Evolutionary conservation across 2,888 invertebrate species (phyloP).

Genomic region (Andrena hattorfiana): DNA sequence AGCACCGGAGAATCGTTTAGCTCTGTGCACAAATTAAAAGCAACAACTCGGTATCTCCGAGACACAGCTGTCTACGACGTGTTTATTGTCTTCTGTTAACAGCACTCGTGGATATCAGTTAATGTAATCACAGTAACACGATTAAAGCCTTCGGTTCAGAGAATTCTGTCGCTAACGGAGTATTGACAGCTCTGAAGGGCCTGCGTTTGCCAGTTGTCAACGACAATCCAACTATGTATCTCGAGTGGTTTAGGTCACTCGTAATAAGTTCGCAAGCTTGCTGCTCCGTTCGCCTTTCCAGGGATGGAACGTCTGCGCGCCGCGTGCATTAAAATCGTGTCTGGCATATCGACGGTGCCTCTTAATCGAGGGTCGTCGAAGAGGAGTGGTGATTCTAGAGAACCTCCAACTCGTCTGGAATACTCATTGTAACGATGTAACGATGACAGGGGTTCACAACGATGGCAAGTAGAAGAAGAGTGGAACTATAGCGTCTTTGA

Average conservation of each 20-base stretch:
- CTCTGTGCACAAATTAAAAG: not conserved
- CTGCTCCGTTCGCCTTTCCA: constrained; percentile 7
- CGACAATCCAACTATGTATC: constrained; percentile 50
- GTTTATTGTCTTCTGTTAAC: constrained; percentile 2
- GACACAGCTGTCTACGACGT: not conserved
- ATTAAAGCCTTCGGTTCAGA: constrained; percentile 42
- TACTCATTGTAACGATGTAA: not conserved
- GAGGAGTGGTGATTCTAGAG: constrained; percentile 11
- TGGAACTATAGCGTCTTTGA: not conserved
- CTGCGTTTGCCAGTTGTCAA: constrained; percentile 56
- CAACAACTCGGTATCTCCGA: not conserved
- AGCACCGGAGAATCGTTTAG: too few relatives aligned
- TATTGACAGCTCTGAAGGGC: constrained; percentile 26
- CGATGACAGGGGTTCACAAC: not conserved
- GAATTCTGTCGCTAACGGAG: constrained; percentile 40
- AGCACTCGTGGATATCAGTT: not conserved
- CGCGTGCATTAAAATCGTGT: constrained; percentile 27
- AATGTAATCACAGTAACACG: constrained; percentile 25
- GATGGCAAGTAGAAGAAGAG: not conserved
- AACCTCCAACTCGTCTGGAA: not conserved
- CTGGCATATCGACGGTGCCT: constrained; percentile 6
- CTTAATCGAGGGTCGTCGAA: not conserved
- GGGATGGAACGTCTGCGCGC: constrained; percentile 4
- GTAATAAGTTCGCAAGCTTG: constrained; percentile 43
- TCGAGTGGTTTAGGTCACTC: constrained; percentile 44